Conservation (phyloP, 2,888 invertebrate species). For the Elegia similella region DNA sequence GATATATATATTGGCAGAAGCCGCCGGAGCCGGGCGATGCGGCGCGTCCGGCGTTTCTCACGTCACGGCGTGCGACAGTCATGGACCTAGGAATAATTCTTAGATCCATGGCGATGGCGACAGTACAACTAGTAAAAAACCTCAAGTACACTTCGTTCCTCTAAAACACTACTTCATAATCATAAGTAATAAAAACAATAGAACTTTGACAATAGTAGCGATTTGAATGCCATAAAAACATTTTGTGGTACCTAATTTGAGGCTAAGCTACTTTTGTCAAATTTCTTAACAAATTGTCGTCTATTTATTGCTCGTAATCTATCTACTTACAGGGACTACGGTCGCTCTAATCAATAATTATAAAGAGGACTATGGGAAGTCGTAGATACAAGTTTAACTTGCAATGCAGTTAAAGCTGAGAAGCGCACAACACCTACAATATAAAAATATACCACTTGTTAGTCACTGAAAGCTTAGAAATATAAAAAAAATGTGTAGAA, state of each 20-base stretch:
- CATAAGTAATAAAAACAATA: slow-evolving; percentile 49
- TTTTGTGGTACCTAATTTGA: neutral
- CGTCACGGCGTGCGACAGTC: neutral
- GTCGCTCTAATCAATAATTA: slow-evolving; percentile 41
- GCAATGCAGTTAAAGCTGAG: slow-evolving; percentile 29
- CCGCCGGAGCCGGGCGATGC: too few species aligned
- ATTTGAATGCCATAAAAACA: slow-evolving; percentile 36
- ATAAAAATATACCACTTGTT: slow-evolving; percentile 41
- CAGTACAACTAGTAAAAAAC: slow-evolving; percentile 40
- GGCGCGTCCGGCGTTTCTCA: neutral
- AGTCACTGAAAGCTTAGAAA: slow-evolving; percentile 28
- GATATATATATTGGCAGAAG: too few species aligned
- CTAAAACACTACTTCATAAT: slow-evolving; percentile 47
- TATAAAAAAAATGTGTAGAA: neutral
- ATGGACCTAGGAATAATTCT: too few species aligned
- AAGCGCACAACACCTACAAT: slow-evolving; percentile 28
- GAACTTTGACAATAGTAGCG: slow-evolving; percentile 65
- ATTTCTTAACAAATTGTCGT: slow-evolving; percentile 56
- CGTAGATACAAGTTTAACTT: slow-evolving; percentile 26
- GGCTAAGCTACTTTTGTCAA: slow-evolving; percentile 55
- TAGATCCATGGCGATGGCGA: too few species aligned
- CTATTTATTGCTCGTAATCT: slow-evolving; percentile 75
- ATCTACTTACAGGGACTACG: slow-evolving; percentile 60
- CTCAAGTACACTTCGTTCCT: slow-evolving; percentile 52
- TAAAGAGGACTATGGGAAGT: slow-evolving; percentile 38